Percentiles rank a stretch among this genome's conserved stretches.
Conservation (phyloP, 2,113 vertebrate genomes). For the Pollachius pollachius region DNA sequence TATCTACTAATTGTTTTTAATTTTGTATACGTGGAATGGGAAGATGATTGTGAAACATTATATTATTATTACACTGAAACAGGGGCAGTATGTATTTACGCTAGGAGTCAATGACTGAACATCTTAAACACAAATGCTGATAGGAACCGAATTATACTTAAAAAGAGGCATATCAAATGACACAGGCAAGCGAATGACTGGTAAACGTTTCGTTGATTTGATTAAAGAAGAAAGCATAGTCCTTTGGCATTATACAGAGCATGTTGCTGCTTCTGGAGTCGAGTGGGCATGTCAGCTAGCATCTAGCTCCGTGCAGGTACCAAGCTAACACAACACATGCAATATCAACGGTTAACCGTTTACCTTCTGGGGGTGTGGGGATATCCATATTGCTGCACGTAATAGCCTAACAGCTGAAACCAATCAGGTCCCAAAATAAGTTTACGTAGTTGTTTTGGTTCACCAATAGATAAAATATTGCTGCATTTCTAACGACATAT, state of each 20-base stretch:
- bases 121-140: background rate
- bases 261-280: background rate
- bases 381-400: conserved; percentile 59
- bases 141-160: background rate
- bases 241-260: too few species aligned
- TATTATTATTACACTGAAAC: too few species aligned
- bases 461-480: too few species aligned
- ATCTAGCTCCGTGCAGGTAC: background rate
- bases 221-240: background rate
- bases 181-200: background rate
- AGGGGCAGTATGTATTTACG: too few species aligned
- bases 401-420: too few species aligned
- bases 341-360: conserved; percentile 17
- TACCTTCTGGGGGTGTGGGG: conserved; percentile 70
- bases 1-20: too few species aligned
- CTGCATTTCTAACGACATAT: too few species aligned
- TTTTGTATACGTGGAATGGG: too few species aligned
- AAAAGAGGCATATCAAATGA: background rate
- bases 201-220: background rate
- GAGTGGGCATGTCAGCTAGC: background rate
- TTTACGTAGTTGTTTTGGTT: too few species aligned
- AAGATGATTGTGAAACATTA: too few species aligned
- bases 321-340: conserved; percentile 8
- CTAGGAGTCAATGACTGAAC: too few species aligned
- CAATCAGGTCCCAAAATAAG: too few species aligned